phyloP scores from a whole-genome alignment of 2,113 vertebrate species.

The Patagioenas fasciata region DNA sequence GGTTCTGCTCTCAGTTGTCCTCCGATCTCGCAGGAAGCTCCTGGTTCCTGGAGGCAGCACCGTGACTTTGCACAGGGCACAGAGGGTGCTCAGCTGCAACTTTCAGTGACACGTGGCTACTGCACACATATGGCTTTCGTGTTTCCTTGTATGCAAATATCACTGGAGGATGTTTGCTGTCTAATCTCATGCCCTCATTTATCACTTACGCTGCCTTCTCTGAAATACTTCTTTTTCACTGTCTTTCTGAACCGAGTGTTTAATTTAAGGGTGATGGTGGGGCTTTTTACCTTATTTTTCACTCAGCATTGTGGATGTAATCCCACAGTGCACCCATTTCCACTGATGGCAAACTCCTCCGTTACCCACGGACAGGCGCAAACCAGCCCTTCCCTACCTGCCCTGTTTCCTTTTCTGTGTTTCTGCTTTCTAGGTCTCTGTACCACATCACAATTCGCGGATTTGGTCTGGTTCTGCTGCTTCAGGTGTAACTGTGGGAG shows the following conservation, averaged over 20 bases:
- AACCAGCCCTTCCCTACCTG: not conserved
- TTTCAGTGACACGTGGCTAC: not conserved
- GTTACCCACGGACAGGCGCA: fast-evolving
- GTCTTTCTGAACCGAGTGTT: not conserved
- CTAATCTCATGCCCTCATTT: not conserved
- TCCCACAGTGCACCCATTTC: fast-evolving
- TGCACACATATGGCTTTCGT: not conserved
- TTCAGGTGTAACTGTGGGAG: not conserved
- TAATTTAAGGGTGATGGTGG: not conserved
- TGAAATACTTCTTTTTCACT: not conserved
- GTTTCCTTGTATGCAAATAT: not conserved
- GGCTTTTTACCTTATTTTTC: not conserved
- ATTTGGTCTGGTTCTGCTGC: not conserved
- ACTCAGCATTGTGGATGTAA: not conserved
- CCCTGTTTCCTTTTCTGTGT: conserved; percentile 9
- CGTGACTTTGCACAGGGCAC: not conserved
- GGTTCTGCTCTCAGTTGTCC: not conserved
- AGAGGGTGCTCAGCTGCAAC: not conserved
- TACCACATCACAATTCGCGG: not conserved
- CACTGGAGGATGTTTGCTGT: not conserved
- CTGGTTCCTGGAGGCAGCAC: fast-evolving
- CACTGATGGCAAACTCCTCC: not conserved
- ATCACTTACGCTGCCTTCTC: not conserved
- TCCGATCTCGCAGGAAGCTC: not conserved
- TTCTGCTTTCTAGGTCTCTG: conserved; percentile 50